These are phyloP conservation scores for Helicoverpa zea DNA, from an alignment of 1,140 invertebrate genomes.

Conservation along the genomic window DNA sequence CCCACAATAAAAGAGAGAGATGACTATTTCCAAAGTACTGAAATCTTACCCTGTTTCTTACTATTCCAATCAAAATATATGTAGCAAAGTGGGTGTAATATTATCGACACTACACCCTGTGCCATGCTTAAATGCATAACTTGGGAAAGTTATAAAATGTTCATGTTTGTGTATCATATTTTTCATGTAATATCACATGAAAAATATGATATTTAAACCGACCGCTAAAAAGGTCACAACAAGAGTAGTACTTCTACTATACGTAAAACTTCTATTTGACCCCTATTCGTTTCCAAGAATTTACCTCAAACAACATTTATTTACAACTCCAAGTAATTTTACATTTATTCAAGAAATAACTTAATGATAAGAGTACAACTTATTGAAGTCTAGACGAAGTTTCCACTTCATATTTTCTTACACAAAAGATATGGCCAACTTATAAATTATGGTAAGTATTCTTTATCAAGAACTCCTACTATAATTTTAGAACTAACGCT, in stretches of 20 bases:
- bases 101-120: too few species aligned
- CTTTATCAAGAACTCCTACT: constrained; percentile 5
- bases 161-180: too few species aligned
- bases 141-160: too few species aligned
- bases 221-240: neutral
- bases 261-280: constrained; percentile 18
- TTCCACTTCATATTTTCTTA: neutral
- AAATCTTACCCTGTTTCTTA: too few species aligned
- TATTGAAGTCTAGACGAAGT: neutral
- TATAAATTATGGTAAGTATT: constrained; percentile 2
- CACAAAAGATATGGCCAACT: neutral
- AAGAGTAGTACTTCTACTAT: constrained; percentile 2
- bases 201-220: constrained; percentile 25
- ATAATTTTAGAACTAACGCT: neutral
- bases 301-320: neutral
- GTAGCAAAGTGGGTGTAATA: too few species aligned
- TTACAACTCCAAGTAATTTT: neutral
- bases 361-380: neutral
- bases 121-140: too few species aligned
- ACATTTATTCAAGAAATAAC: neutral
- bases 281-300: constrained; percentile 21
- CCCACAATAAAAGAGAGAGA: too few species aligned
- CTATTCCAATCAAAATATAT: too few species aligned
- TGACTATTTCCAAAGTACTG: too few species aligned
- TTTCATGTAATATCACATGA: too few species aligned